A percentile compares a stretch with the other conserved stretches of the same genome.
phyloP scores from a whole-genome alignment of 2,888 invertebrate species.

The Graphium colonna region DNA sequence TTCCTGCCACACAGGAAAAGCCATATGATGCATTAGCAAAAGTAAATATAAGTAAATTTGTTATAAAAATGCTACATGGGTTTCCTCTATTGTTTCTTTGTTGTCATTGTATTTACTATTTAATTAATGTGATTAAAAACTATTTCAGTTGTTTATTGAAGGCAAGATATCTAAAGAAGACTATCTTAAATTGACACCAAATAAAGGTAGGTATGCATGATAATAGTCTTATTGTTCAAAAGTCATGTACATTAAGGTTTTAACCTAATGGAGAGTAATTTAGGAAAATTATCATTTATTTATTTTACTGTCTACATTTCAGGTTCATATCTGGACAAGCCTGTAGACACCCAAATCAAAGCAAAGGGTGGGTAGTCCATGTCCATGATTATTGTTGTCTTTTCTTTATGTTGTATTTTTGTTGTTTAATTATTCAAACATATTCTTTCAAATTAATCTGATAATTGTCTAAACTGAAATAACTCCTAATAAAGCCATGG shows the following conservation, averaged over 20 bases:
- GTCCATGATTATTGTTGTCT: too few relatives aligned
- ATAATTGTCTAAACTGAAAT: too few relatives aligned
- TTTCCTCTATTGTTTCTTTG: too few relatives aligned
- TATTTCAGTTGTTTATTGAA: conserved; percentile 72
- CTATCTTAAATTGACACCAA: conserved; percentile 68
- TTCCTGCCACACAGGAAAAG: conserved; percentile 21
- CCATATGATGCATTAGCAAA: conserved; percentile 67
- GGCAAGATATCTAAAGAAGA: conserved; percentile 70
- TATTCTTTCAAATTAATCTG: too few relatives aligned
- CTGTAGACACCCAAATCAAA: conserved; percentile 47
- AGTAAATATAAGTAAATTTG: conserved; percentile 48
- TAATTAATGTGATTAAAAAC: conserved; percentile 25
- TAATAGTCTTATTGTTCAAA: too few relatives aligned
- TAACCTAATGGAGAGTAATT: background rate
- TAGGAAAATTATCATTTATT: background rate
- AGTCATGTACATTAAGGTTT: background rate
- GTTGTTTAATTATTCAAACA: too few relatives aligned
- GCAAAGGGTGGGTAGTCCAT: conserved; percentile 53
- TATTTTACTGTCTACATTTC: conserved; percentile 39
- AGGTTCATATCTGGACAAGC: conserved; percentile 42
- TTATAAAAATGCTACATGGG: conserved; percentile 3
- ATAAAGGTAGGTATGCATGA: conserved; percentile 55
- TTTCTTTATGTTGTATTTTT: too few relatives aligned
- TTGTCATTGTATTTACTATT: background rate
- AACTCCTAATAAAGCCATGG: too few relatives aligned